These are phyloP conservation scores for Odontomyia ornata DNA, from an alignment of 2,888 invertebrate species.

Conservation along the genomic window DNA sequence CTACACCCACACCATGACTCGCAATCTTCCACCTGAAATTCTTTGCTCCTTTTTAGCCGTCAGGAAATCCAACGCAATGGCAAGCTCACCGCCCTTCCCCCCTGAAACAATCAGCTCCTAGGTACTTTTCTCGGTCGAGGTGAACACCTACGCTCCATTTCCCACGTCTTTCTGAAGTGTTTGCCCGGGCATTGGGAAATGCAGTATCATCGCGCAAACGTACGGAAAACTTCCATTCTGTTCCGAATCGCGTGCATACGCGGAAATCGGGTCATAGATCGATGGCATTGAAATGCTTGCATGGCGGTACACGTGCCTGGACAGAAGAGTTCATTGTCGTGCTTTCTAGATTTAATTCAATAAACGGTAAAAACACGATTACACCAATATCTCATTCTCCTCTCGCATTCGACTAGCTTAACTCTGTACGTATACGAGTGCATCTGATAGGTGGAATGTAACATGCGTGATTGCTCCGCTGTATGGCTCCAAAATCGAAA, in stretches of 20 bases:
- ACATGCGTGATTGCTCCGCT: not conserved
- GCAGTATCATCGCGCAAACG: not conserved
- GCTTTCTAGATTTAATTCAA: too few species aligned
- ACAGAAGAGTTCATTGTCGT: slow-evolving; percentile 22
- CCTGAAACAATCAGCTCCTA: too few species aligned
- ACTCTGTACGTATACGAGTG: too few species aligned
- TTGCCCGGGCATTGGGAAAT: not conserved
- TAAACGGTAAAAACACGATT: not conserved
- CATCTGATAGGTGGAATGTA: too few species aligned
- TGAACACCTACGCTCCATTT: too few species aligned
- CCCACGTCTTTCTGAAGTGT: not conserved
- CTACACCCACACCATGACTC: too few species aligned
- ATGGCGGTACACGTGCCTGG: slow-evolving; percentile 27
- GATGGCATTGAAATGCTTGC: slow-evolving; percentile 19
- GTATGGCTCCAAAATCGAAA: too few species aligned
- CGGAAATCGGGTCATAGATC: slow-evolving; percentile 39
- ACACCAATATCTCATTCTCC: not conserved
- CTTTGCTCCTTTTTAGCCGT: too few species aligned
- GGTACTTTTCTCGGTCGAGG: too few species aligned
- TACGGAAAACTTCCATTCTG: not conserved
- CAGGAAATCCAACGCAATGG: too few species aligned
- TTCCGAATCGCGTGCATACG: not conserved
- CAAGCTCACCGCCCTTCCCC: too few species aligned
- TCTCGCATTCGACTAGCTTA: not conserved
- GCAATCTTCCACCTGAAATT: too few species aligned